These are phyloP conservation scores for Tringa solitaria DNA, from an alignment of 2,113 vertebrate genomes.

Conservation along the genomic window DNA sequence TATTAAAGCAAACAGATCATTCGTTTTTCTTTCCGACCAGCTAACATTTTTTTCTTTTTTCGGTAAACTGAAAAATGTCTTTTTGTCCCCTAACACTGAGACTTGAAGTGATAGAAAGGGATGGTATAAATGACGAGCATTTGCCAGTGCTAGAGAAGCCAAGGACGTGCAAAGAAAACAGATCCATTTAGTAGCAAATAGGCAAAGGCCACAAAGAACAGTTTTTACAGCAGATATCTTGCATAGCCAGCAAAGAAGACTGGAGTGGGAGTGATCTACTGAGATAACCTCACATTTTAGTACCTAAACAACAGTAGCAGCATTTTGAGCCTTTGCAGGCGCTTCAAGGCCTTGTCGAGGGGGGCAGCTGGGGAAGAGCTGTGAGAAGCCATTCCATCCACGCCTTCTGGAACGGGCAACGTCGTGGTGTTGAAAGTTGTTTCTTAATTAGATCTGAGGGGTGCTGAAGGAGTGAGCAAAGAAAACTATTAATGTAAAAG, in stretches of 20 bases:
- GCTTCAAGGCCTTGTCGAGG: neutral
- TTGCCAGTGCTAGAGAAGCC: slow-evolving; percentile 28
- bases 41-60: neutral
- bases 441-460: neutral
- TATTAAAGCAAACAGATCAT: neutral
- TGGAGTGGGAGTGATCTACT: neutral
- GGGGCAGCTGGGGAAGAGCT: neutral
- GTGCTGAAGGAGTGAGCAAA: neutral
- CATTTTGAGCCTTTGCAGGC: neutral
- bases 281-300: slow-evolving; percentile 27
- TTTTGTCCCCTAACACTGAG: neutral
- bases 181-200: slow-evolving; percentile 30
- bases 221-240: slow-evolving; percentile 18
- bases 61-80: neutral
- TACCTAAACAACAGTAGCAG: neutral
- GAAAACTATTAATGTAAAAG: neutral
- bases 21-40: neutral
- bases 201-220: neutral
- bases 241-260: neutral
- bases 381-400: neutral
- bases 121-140: neutral
- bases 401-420: neutral
- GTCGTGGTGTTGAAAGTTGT: neutral
- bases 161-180: slow-evolving; percentile 55
- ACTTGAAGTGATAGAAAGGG: slow-evolving; percentile 3